These are phyloP conservation scores for Aphelenchoides besseyi DNA, from an alignment of 1,140 invertebrate species.

Conservation along the genomic window DNA sequence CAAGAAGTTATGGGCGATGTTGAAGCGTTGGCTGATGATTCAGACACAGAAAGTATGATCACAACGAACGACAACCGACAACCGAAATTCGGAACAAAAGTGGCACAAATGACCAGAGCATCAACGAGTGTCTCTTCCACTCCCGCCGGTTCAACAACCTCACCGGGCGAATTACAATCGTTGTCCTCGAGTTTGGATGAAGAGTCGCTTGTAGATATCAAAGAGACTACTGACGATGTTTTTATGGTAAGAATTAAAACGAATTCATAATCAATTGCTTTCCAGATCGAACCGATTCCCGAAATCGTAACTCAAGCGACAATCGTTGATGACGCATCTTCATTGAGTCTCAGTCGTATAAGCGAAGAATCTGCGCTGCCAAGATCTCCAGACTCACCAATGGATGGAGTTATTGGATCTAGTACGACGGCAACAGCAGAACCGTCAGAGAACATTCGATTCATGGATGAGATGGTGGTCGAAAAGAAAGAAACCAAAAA, in stretches of 20 bases:
- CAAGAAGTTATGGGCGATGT: slow-evolving; percentile 44
- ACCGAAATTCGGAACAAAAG: background rate
- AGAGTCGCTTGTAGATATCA: background rate
- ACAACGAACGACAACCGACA: background rate
- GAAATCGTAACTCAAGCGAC: background rate
- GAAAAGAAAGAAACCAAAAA: background rate
- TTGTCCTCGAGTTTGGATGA: background rate
- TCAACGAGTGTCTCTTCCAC: slow-evolving; percentile 11
- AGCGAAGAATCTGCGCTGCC: background rate
- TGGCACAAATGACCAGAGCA: slow-evolving; percentile 11
- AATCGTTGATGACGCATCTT: background rate
- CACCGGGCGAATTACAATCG: background rate
- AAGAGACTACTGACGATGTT: slow-evolving; percentile 5
- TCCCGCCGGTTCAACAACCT: slow-evolving; percentile 4
- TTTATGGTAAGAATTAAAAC: background rate
- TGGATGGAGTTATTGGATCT: background rate
- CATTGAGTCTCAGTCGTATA: background rate
- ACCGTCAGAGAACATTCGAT: background rate
- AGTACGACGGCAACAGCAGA: background rate
- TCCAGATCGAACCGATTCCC: background rate
- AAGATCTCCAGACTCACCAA: background rate
- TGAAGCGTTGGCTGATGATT: slow-evolving; percentile 38
- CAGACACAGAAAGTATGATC: slow-evolving; percentile 12
- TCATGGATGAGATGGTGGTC: background rate
- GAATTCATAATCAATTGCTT: no score